Evolutionary conservation across 64 coral and sea anemone species (phyloP).

Genomic region (Montipora efflorescens): DNA sequence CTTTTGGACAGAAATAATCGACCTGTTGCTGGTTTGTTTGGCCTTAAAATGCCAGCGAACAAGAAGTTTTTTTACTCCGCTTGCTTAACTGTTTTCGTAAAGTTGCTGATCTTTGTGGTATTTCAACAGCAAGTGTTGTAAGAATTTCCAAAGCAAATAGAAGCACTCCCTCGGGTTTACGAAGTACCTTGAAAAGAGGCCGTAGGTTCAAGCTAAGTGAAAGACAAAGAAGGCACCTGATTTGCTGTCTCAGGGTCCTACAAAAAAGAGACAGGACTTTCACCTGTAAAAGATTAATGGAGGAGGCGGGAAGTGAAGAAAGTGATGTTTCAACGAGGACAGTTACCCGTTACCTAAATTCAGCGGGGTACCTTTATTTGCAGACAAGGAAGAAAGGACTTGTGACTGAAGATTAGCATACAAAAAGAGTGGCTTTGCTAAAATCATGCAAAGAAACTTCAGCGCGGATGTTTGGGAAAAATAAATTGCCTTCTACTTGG

Average conservation of each 20-base stretch:
- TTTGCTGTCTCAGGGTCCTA: not conserved
- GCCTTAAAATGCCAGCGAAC: too few species aligned
- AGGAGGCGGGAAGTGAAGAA: conserved; percentile 22
- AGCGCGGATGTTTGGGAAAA: not conserved
- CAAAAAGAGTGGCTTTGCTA: not conserved
- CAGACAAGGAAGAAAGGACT: conserved; percentile 50
- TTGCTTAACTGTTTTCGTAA: too few species aligned
- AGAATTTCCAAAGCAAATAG: too few species aligned
- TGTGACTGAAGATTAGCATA: conserved; percentile 15
- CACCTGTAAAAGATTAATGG: conserved; percentile 37
- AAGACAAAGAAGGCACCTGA: not conserved
- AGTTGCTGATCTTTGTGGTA: too few species aligned
- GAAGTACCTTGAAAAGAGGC: not conserved
- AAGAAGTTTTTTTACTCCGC: too few species aligned
- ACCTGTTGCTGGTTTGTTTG: too few species aligned
- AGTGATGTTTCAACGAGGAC: conserved; percentile 10
- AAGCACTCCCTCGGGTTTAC: too few species aligned
- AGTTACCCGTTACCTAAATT: conserved; percentile 18
- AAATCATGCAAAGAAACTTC: not conserved
- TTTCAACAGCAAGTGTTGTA: too few species aligned
- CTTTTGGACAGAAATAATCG: too few species aligned
- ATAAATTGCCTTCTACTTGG: not conserved
- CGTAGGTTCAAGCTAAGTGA: not conserved
- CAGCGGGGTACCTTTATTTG: conserved; percentile 1
- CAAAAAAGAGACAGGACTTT: conserved; percentile 49